Base-by-base conservation (phyloP, 2,113 vertebrate species). In the Zootoca vivipara region DNA sequence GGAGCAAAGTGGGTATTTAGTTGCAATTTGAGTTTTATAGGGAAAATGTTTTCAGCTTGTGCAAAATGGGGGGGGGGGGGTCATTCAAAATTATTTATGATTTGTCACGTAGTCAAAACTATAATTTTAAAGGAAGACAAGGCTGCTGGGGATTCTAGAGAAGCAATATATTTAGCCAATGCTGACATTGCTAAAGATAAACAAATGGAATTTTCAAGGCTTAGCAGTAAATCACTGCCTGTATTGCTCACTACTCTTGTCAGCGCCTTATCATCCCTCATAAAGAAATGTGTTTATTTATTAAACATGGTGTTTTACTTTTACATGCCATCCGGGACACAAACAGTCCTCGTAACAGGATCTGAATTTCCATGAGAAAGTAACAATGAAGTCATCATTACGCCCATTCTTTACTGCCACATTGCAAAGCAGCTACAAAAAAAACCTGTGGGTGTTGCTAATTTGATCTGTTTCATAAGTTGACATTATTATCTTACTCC, bases 81-180 rank as follows among this genome's bases (percentile, higher is more conserved):
- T n/a, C n/a, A n/a, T 16, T 15, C 69, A 85, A 83, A 42, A n/a
- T 77, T 35, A 91, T 70, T 38, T 90, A 35, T 87, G 65, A 87
- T 15, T 7, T 38, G 15, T 79, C 62, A 58, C 5, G n/a, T 12
- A 70, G 92, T 86, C 89, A 62, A 67, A 28, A 16, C 77, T 92
- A 64, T 56, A 85, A 89, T 8, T 77, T 88, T 90, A 91, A 89
- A 90, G 12, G 2, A 52, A 78, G 84, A 91, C 92, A 35, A 30
- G 26, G 20, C 28, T 30, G 64, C 62, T 85, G 10, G 7, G 35
- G 15, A 52, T 89, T 42, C 82, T 88, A 30, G 91, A 92, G 79
- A 93, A 89, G 52, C 8, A 87, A 22, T 64, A 85, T 5, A n/a
- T 16, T 83, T 75, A 64, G 65, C 88, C 73, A 88, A 88, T 65